These are phyloP conservation scores for Panthera leo DNA, from an alignment of 2,113 vertebrate species.

Conservation along the genomic window DNA sequence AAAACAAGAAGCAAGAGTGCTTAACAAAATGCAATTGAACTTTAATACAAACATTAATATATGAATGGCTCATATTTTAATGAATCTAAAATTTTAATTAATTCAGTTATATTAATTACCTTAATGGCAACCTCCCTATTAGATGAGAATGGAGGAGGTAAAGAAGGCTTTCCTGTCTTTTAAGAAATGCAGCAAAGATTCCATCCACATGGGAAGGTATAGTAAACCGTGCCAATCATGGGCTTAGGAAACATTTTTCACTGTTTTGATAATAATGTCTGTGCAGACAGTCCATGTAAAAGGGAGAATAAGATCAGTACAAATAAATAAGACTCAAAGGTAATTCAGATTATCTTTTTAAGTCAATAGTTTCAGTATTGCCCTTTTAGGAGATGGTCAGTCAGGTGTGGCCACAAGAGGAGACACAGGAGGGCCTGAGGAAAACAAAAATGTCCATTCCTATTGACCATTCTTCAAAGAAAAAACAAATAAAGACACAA, in stretches of 20 bases:
- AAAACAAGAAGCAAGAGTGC: background rate
- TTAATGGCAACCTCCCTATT: background rate
- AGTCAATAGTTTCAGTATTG: background rate
- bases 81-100: slow-evolving; percentile 17
- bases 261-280: background rate
- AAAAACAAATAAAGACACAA: background rate
- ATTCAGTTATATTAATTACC: background rate
- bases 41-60: background rate
- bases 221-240: background rate
- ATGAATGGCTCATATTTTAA: background rate
- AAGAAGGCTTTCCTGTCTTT: background rate
- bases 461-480: background rate
- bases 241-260: background rate
- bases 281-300: background rate
- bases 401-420: background rate
- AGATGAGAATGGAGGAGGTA: background rate
- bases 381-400: background rate
- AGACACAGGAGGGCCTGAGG: background rate
- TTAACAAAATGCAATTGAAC: slow-evolving; percentile 22
- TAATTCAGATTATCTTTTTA: slow-evolving; percentile 23
- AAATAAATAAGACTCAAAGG: slow-evolving; percentile 39
- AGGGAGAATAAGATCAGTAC: background rate
- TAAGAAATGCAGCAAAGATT: background rate
- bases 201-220: background rate
- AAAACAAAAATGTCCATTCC: background rate